Evolutionary conservation across 1,140 invertebrate species (phyloP), one percentile per base, ranked within the genome.

Genomic region (Polyergus mexicanus): DNA sequence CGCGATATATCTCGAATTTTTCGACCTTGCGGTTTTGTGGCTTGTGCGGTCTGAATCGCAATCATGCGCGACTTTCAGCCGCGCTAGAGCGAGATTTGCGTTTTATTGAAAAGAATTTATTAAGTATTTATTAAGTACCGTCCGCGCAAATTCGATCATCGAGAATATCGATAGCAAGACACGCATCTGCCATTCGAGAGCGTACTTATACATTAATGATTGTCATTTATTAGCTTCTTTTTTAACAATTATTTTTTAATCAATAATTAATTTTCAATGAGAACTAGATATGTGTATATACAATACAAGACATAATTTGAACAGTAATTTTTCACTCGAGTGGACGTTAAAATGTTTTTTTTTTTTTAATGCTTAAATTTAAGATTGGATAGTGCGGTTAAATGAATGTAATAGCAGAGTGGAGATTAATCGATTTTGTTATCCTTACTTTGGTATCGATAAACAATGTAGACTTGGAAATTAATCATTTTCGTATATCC

Each of bases 11-110:
- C 58, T 44, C 58, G 69, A 86, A 87, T 51, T 76, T 28, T 38
- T 35, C 65, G 68, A 87, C 87, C 63, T 22, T 89, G 88, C 13
- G 84, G 86, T 84, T 68, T 84, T 75, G 56, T 51, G 88, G 71
- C 60, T 58, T 84, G 86, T 41, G 86, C 32, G 76, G 76, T 68
- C 60, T 11, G 84, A 65, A 80, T 85, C 35, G 62, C 47, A 66
- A 35, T 38, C 84, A 60, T 68, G 4, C 47, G 16, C 25, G 41
- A n/a, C 47, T 66, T 76, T 3, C 28, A 62, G 65, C 76, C 25
- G 85, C 83, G 89, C 86, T 88, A 90, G 60, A 13, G 80, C 65
- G 86, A 88, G 78, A 91, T 88, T 91, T 62, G 76, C 88, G 86
- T 75, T 47, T 75, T 47, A 63, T 76, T 28, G 58, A 81, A 81